Percentiles rank a stretch among this genome's conserved stretches.
phyloP scores from a whole-genome alignment of 1,140 invertebrate species.

The Sycophila sp. region DNA sequence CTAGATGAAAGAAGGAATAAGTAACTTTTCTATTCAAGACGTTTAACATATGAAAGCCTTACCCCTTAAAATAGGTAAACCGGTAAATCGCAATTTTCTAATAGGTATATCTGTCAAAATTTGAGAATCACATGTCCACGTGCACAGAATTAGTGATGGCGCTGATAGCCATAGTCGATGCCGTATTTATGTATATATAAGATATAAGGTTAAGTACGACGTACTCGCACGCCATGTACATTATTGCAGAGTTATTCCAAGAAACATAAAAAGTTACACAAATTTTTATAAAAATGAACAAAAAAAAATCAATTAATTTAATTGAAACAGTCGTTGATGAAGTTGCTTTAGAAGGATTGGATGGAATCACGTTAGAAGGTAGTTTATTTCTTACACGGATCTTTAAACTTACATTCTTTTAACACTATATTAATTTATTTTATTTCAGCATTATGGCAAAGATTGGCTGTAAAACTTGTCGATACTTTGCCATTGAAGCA shows the following conservation, averaged over 20 bases:
- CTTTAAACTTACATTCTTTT: not conserved
- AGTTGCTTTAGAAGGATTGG: conserved; percentile 82
- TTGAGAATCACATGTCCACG: too few species aligned
- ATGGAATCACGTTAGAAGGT: conserved; percentile 82
- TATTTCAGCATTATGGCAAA: conserved; percentile 66
- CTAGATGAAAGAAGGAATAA: not conserved
- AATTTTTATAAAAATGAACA: conserved; percentile 10
- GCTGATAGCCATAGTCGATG: too few species aligned
- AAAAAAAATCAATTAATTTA: conserved; percentile 47
- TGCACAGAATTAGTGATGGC: too few species aligned
- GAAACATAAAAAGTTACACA: too few species aligned
- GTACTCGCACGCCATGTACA: too few species aligned
- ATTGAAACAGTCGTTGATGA: conserved; percentile 72
- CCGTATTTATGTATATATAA: too few species aligned
- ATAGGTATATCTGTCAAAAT: too few species aligned
- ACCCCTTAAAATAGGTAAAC: not conserved
- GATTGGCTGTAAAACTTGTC: conserved; percentile 59
- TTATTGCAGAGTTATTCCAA: too few species aligned
- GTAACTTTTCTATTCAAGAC: too few species aligned
- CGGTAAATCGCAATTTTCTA: too few species aligned
- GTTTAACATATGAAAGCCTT: not conserved
- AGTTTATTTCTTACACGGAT: conserved; percentile 27
- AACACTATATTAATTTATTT: conserved; percentile 4
- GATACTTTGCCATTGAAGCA: conserved; percentile 53
- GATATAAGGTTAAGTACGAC: too few species aligned